Percentiles rank a stretch among this genome's conserved stretches.
Evolutionary conservation across 2,888 invertebrate genomes (phyloP).

Genomic region (Eupithecia vulgata): DNA sequence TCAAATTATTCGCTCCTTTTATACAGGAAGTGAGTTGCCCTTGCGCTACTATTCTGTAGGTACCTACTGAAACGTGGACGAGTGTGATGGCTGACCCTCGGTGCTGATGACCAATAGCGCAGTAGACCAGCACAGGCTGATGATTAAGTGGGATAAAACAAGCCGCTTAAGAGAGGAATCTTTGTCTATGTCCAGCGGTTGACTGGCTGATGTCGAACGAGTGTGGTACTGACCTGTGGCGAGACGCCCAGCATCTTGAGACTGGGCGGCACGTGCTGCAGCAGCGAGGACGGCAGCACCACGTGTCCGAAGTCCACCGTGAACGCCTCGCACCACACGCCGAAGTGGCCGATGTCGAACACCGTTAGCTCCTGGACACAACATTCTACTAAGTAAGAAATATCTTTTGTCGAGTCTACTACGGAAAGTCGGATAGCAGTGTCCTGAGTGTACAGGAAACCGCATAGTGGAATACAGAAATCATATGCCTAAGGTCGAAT

Average conservation of each 20-base stretch:
- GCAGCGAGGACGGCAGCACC: slow-evolving; percentile 85
- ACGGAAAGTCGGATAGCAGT: too few relatives aligned
- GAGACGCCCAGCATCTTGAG: slow-evolving; percentile 96
- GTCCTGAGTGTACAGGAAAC: background rate
- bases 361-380: slow-evolving; percentile 89
- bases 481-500: background rate
- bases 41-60: too few relatives aligned
- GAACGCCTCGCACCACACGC: slow-evolving; percentile 96
- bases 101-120: background rate
- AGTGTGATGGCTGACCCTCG: background rate
- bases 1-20: too few relatives aligned
- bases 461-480: background rate
- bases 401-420: background rate
- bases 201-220: background rate
- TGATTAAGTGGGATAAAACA: background rate
- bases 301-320: slow-evolving; percentile 97
- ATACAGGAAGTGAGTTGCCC: too few relatives aligned
- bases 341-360: slow-evolving; percentile 96
- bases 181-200: background rate
- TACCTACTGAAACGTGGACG: too few relatives aligned
- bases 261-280: slow-evolving; percentile 93
- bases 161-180: background rate
- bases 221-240: slow-evolving; percentile 93
- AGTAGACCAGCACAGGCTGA: background rate
- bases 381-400: background rate